A percentile compares a stretch with the other conserved stretches of the same genome.
phyloP scores from a whole-genome alignment of 2,888 invertebrate genomes.

The Rhagophthalmus giganteus region DNA sequence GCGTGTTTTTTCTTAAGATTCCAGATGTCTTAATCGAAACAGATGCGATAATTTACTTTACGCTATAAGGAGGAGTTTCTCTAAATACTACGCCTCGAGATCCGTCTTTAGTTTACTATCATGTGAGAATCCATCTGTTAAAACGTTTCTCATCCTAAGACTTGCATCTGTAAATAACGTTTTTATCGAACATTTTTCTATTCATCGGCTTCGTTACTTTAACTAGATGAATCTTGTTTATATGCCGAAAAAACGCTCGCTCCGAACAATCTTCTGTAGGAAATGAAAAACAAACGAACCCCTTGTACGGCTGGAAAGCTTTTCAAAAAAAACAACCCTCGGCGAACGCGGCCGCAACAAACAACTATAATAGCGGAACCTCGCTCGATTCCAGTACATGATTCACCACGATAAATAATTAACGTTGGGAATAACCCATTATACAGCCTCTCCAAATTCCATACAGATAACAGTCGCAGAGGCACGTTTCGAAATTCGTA shows the following conservation, averaged over 20 bases:
- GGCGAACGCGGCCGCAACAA: background rate
- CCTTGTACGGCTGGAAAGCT: background rate
- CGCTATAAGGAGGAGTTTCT: no score
- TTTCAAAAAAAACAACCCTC: conserved; percentile 1
- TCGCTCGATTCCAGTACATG: conserved; percentile 1
- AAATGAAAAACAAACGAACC: conserved; percentile 2
- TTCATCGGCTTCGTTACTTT: no score
- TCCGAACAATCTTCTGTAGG: background rate
- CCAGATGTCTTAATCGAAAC: no score
- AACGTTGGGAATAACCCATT: conserved; percentile 9
- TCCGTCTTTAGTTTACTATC: no score
- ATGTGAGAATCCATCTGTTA: background rate
- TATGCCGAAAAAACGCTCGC: background rate
- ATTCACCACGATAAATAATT: conserved; percentile 9
- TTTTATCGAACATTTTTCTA: no score
- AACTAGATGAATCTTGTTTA: background rate
- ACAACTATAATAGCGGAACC: conserved; percentile 1
- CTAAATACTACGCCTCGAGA: no score
- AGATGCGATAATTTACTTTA: no score
- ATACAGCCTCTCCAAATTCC: conserved; percentile 6
- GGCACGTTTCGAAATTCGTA: background rate
- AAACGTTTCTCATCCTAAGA: background rate
- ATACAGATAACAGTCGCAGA: no score
- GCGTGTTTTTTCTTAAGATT: no score
- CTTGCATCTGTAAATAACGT: no score